Evolutionary conservation across 2,113 vertebrate genomes (phyloP).

Genomic region (Saccopteryx leptura): DNA sequence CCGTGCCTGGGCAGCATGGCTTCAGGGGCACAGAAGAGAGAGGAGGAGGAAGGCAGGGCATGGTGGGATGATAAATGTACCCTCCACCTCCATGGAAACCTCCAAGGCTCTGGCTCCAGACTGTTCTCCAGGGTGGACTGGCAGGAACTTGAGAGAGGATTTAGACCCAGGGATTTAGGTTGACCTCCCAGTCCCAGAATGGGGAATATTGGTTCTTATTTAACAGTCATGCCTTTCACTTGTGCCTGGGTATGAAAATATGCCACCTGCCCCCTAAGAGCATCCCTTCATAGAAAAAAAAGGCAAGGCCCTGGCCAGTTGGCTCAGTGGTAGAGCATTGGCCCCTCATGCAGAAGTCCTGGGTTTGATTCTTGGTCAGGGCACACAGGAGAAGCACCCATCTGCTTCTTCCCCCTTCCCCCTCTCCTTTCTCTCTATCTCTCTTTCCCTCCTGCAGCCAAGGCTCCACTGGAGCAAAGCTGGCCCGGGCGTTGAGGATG

Average conservation of each 20-base stretch:
- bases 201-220: background rate
- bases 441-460: too few relatives aligned
- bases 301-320: background rate
- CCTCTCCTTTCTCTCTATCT: too few relatives aligned
- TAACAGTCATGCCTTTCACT: background rate
- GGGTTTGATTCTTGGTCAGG: too few relatives aligned
- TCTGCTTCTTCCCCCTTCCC: too few relatives aligned
- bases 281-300: background rate
- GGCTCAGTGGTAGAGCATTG: too few relatives aligned
- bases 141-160: background rate
- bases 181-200: background rate
- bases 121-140: background rate
- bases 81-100: background rate
- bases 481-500: too few relatives aligned
- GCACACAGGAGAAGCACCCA: too few relatives aligned
- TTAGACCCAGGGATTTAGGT: fast-evolving
- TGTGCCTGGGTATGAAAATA: background rate
- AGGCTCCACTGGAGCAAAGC: too few relatives aligned
- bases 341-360: too few relatives aligned
- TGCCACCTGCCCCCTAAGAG: background rate
- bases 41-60: background rate
- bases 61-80: fast-evolving
- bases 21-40: background rate
- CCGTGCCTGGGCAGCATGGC: background rate
- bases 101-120: fast-evolving